phyloP scores from a whole-genome alignment of 2,113 vertebrate species.

The Petrocephalus zakoni region DNA sequence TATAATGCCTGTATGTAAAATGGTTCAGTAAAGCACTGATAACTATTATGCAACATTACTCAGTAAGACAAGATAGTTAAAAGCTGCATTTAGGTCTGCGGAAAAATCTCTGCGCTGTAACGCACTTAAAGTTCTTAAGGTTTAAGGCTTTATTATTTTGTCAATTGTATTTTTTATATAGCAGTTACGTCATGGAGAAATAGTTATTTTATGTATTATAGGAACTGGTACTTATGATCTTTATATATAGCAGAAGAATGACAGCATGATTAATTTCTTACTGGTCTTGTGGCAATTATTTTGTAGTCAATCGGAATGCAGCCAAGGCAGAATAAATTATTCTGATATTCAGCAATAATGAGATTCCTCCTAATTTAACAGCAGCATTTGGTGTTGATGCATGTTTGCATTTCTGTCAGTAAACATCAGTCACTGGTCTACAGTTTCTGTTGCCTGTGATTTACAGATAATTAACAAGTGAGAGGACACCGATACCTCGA shows the following conservation, averaged over 20 bases:
- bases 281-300: neutral
- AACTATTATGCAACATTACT: neutral
- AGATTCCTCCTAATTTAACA: neutral
- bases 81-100: neutral
- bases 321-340: constrained; percentile 3
- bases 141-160: neutral
- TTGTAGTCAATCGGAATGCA: neutral
- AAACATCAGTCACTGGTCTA: neutral
- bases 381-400: neutral
- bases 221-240: neutral
- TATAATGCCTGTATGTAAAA: neutral
- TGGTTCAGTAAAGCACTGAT: neutral
- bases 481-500: neutral
- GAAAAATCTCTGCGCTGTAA: neutral
- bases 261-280: neutral
- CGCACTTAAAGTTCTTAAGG: neutral
- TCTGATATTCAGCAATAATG: neutral
- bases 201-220: neutral
- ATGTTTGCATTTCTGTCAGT: neutral
- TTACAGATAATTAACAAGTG: neutral
- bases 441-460: neutral
- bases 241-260: neutral
- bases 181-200: neutral
- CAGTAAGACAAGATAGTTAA: neutral
- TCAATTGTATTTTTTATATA: neutral